Evolutionary conservation across 2,797 vertebrate genomes (phyloP), one percentile per base, ranked within the genome.

Genomic region (Graptemys geographica): DNA sequence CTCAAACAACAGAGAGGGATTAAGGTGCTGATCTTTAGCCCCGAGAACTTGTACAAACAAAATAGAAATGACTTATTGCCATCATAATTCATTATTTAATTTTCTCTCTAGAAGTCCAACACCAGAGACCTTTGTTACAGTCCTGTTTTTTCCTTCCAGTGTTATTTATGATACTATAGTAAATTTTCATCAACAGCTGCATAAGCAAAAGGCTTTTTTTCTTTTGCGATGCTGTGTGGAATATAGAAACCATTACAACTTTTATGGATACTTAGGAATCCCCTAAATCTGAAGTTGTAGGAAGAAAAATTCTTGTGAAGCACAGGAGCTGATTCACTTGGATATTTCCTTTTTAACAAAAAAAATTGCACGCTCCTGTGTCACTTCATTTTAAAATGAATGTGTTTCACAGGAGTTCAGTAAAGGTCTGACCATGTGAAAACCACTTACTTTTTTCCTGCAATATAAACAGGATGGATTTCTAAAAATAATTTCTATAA

Each of bases 301-400:
- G 51, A 56, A 88, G 56, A 51, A 83, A 90, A 62, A 15, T 53
- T 52, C 25, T 69, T 31, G 51, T 0, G 5, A 62, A 55, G 13
- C 28, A 33, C 84, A 93, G 83, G 28, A 62, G 81, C 53, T 23
- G 27, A 44, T n/a, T 13, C 3, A 41, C 47, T 81, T 37, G 81
- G 9, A 94, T 86, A 31, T 41, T 41, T 72, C 37, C 37, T 41
- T 44, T 83, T 92, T 65, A 69, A 59, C 57, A 59, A 0, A 0
- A 2, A 41, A 69, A 41, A 52, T 0, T 5, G 49, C 49, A 79
- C 0, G 1, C 3, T 84, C 52, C 0, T 0, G 18, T 62, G 69
- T 72, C 69, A 57, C 93, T 90, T 88, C 86, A 41, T 15, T 90
- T 49, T 10, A 69, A 87, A 78, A 28, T 56, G 33, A 81, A 15